phyloP scores from a whole-genome alignment of 2,113 vertebrate genomes.

The Forbesichthys agassizii region DNA sequence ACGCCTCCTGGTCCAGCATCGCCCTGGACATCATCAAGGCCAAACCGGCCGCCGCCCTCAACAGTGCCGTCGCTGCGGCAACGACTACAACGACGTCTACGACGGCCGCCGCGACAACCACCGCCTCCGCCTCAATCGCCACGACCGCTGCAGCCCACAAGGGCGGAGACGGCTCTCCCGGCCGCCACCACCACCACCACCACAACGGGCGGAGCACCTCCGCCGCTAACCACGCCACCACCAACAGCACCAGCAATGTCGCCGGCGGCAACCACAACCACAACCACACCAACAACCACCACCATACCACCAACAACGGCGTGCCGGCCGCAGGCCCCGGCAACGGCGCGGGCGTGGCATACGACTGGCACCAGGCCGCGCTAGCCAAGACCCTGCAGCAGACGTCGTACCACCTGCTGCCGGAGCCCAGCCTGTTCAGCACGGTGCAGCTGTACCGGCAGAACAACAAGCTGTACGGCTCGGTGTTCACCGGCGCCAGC shows the following conservation, averaged over 20 bases:
- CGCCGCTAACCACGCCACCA: conserved; percentile 68
- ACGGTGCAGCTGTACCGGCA: conserved; percentile 98
- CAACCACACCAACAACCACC: conserved; percentile 66
- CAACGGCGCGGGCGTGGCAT: conserved; percentile 84
- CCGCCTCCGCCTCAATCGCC: conserved; percentile 65
- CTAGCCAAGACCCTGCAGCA: conserved; percentile 98
- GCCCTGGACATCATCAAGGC: conserved; percentile 95
- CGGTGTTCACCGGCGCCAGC: conserved; percentile 97
- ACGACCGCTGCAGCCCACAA: conserved; percentile 66
- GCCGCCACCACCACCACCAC: conserved; percentile 74
- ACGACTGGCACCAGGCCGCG: conserved; percentile 98
- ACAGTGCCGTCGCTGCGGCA: conserved; percentile 59
- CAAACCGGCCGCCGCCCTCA: conserved; percentile 69
- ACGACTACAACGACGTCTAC: conserved; percentile 47
- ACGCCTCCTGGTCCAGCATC: conserved; percentile 96
- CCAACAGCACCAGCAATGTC: conserved; percentile 51
- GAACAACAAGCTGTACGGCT: conserved; percentile 97
- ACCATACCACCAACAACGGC: conserved; percentile 70
- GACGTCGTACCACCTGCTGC: conserved; percentile 91
- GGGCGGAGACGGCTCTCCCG: conserved; percentile 63
- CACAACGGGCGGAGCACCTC: conserved; percentile 79
- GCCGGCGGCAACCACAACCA: conserved; percentile 62
- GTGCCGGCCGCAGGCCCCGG: conserved; percentile 64
- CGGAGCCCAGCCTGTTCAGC: conserved; percentile 98
- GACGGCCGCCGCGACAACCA: conserved; percentile 45